Evolutionary conservation across 1,140 invertebrate species (phyloP).

Genomic region (Drosophila auraria): DNA sequence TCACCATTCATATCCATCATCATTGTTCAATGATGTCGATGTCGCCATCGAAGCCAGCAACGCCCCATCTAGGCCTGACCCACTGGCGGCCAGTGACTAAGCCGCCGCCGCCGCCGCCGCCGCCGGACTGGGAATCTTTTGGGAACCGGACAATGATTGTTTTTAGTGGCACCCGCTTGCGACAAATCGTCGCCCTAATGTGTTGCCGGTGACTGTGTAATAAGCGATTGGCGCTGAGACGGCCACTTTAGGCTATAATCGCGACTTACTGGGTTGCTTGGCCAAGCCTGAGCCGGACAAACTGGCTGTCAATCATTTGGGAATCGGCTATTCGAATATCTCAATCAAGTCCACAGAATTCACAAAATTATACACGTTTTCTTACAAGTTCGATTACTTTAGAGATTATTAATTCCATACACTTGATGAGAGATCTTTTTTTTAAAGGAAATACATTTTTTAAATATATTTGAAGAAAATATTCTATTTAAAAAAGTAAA

Average conservation of each 20-base stretch:
- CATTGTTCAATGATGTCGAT: constrained; percentile 49
- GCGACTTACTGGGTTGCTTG: constrained; percentile 15
- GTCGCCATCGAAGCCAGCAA: constrained; percentile 29
- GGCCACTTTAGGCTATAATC: constrained; percentile 43
- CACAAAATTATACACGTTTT: neutral
- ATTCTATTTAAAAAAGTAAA: no score
- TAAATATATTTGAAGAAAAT: no score
- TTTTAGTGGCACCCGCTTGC: constrained; percentile 40
- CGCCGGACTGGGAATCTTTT: constrained; percentile 26
- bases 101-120: constrained; percentile 8
- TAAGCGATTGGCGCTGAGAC: constrained; percentile 33
- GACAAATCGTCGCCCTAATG: constrained; percentile 60
- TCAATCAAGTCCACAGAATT: constrained; percentile 14
- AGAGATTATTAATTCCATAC: constrained; percentile 4
- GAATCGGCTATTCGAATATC: constrained; percentile 5
- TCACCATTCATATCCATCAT: constrained; percentile 61
- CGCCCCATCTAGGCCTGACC: constrained; percentile 29
- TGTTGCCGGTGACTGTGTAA: constrained; percentile 60
- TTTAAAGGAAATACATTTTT: neutral
- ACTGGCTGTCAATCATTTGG: constrained; percentile 10
- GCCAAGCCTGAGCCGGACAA: constrained; percentile 1
- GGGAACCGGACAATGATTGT: constrained; percentile 49
- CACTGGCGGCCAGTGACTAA: constrained; percentile 32
- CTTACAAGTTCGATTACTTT: constrained; percentile 8
- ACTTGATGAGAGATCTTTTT: neutral